A percentile compares a stretch with the other conserved stretches of the same genome.
Evolutionary conservation across 2,113 vertebrate species (phyloP).

Genomic region (Nothocercus nigrocapillus): DNA sequence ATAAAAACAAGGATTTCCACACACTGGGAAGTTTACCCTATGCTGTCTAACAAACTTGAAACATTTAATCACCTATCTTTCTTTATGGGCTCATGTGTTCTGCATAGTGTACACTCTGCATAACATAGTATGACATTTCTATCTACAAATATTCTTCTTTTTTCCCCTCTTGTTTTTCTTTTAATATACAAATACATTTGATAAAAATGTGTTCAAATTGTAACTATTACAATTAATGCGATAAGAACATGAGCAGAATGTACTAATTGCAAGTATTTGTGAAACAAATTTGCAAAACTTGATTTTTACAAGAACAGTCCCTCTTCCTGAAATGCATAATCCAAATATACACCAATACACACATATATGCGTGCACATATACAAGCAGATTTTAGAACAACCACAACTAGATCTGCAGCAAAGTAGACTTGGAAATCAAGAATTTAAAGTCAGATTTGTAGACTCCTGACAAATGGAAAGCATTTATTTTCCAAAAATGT

Average conservation of each 20-base stretch:
- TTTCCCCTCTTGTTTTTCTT: background rate
- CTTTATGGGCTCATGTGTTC: background rate
- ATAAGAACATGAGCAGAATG: background rate
- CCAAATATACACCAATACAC: background rate
- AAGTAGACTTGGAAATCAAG: background rate
- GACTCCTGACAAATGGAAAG: conserved; percentile 16
- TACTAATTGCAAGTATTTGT: background rate
- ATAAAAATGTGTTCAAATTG: background rate
- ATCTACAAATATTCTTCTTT: background rate
- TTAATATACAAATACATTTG: background rate
- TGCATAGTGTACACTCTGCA: too few relatives aligned
- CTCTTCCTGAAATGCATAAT: background rate
- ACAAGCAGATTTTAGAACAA: background rate
- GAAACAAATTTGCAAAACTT: background rate
- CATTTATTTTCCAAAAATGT: background rate
- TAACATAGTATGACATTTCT: background rate
- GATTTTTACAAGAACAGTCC: background rate
- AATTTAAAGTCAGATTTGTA: conserved; percentile 10
- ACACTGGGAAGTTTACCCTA: background rate
- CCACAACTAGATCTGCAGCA: background rate
- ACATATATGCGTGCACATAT: too few relatives aligned
- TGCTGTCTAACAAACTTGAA: background rate
- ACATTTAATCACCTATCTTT: background rate
- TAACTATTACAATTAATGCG: background rate
- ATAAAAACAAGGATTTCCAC: background rate